Evolutionary conservation across 2,888 invertebrate species (phyloP).

Genomic region (Diabrotica balteata): DNA sequence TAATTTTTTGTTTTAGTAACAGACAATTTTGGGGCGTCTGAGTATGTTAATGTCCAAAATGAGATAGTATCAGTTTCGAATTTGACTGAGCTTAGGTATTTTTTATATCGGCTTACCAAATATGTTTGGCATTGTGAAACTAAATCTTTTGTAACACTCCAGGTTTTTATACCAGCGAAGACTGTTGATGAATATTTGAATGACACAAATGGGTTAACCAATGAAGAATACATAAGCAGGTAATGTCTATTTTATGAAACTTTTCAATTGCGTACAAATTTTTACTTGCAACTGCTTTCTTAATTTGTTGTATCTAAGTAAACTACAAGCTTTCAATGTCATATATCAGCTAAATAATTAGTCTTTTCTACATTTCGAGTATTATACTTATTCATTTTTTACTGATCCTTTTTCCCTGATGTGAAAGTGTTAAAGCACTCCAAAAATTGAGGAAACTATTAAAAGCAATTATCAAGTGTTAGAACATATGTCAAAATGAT

Average conservation of each 20-base stretch:
- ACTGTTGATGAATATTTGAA: conserved; percentile 64
- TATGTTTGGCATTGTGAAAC: conserved; percentile 66
- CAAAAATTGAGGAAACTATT: too few species aligned
- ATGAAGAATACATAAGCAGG: conserved; percentile 66
- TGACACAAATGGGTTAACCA: conserved; percentile 64
- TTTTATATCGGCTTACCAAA: conserved; percentile 66
- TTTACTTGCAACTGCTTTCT: not conserved
- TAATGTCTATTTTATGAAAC: conserved; percentile 49
- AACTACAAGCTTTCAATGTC: too few species aligned
- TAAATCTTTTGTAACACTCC: conserved; percentile 62
- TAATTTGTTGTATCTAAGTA: not conserved
- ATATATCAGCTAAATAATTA: too few species aligned
- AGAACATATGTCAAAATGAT: too few species aligned
- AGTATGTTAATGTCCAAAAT: conserved; percentile 18
- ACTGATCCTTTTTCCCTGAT: too few species aligned
- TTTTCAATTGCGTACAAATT: conserved; percentile 4
- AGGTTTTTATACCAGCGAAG: conserved; percentile 56
- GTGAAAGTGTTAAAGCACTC: too few species aligned
- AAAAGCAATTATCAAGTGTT: too few species aligned
- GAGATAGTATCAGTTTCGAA: conserved; percentile 55
- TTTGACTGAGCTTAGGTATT: conserved; percentile 59
- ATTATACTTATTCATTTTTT: too few species aligned
- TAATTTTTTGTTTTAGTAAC: conserved; percentile 16
- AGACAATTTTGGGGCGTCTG: conserved; percentile 14
- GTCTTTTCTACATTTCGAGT: too few species aligned